Base-by-base conservation (phyloP, 2,113 vertebrate genomes). In the Beaufortia kweichowensis region DNA sequence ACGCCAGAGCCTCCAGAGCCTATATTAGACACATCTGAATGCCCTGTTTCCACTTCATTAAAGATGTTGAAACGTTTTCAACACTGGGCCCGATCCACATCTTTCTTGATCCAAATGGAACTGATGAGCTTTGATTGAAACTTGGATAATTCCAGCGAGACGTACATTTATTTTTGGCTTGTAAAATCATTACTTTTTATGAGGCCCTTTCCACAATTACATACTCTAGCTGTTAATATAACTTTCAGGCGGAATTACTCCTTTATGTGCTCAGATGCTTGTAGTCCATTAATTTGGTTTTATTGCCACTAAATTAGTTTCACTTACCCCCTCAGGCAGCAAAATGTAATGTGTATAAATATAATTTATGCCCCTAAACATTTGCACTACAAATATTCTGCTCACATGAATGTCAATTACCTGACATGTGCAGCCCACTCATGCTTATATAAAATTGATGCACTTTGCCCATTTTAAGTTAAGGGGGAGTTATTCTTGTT, bases 251-350 rank as follows among this genome's bases (percentile, higher is more conserved):
- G 80, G 86, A 90, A 91, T 91, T 88, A 87, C 78, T 85, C 88
- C 86, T 91, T 92, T 90, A 91, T 91, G 88, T 89, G 86, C 87
- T 89, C 86, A 56, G 62, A 88, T 87, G 86, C 87, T 84, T 89
- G 88, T 88, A 89, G 87, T 90, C 90, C 89, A 91, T 92, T 91
- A 91, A 92, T 92, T 91, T 88, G 83, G 84, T 92, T 93, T 92
- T 92, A 93, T 90, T 91, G 90, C 90, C 60, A 81, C 88, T 90
- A 89, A 92, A 92, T 92, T 92, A 90, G 86, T 90, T 89, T 88
- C 90, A 88, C 87, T 91, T 88, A 86, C 84, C 83, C 89, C 88
- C 88, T 86, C 88, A 89, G 76, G 90, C 87, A 87, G 84, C 64
- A 80, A 77, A 79, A 85, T 72, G 80, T 84, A 88, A 86, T 85